Conservation (phyloP, 2,113 vertebrate genomes). For the Hemiprocne comata region DNA sequence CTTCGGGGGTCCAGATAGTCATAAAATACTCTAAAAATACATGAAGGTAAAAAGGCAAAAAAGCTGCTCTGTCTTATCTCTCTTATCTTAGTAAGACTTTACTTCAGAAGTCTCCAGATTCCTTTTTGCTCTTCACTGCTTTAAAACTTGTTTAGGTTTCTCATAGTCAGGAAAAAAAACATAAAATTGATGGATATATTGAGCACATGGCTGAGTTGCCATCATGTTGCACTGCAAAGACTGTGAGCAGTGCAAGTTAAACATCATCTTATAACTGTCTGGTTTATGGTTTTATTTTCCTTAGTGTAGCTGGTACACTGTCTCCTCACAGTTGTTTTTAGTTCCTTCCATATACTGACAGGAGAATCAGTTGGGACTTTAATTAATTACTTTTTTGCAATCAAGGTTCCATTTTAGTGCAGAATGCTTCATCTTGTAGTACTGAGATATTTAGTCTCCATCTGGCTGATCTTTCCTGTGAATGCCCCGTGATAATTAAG, state of each 20-base stretch:
- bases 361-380: conserved; percentile 51
- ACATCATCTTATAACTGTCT: background rate
- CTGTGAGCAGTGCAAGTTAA: background rate
- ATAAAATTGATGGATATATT: background rate
- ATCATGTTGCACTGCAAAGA: background rate
- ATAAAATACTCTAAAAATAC: background rate
- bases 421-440: conserved; percentile 56
- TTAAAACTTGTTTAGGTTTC: background rate
- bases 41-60: background rate
- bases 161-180: background rate
- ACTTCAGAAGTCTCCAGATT: background rate
- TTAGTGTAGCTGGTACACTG: background rate
- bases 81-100: background rate
- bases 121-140: background rate
- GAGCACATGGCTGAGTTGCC: background rate
- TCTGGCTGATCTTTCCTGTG: conserved; percentile 64
- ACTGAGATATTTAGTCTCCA: conserved; percentile 74
- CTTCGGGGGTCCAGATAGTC: background rate
- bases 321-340: conserved; percentile 32
- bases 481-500: conserved; percentile 60
- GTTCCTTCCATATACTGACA: conserved; percentile 1
- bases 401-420: conserved; percentile 63
- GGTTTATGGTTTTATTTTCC: background rate
- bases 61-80: background rate
- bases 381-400: conserved; percentile 70